Conservation (phyloP, 1,140 invertebrate species). For the Manduca sexta region DNA sequence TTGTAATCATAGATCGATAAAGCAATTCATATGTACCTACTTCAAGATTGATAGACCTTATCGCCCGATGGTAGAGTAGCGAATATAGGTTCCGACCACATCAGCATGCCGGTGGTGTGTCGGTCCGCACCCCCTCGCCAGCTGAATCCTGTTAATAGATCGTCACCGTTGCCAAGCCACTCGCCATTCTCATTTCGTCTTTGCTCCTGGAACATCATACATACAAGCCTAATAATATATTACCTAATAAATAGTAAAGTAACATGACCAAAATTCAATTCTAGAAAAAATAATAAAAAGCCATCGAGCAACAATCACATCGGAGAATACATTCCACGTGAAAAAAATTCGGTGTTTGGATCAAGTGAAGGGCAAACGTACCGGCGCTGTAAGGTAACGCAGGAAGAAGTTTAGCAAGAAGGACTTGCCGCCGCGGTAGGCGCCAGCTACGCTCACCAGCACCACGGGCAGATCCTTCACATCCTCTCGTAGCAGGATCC, state of each 20-base stretch:
- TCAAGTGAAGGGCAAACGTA: too few relatives aligned
- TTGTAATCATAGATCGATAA: not conserved
- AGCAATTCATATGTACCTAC: too few relatives aligned
- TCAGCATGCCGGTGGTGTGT: slow-evolving; percentile 93
- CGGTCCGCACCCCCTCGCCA: slow-evolving; percentile 93
- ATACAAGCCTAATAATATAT: not conserved
- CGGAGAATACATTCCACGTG: too few relatives aligned
- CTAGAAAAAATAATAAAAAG: too few relatives aligned
- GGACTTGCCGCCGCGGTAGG: slow-evolving; percentile 96
- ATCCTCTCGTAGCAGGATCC: slow-evolving; percentile 30
- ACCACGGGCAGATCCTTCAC: slow-evolving; percentile 77
- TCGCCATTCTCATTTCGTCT: slow-evolving; percentile 2
- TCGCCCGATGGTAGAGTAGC: slow-evolving; percentile 81
- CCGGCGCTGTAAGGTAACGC: slow-evolving; percentile 77
- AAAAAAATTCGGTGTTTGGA: too few relatives aligned
- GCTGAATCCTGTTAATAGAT: slow-evolving; percentile 84
- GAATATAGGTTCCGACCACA: slow-evolving; percentile 94
- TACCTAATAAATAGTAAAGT: not conserved
- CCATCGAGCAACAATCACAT: too few relatives aligned
- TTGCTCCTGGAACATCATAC: not conserved
- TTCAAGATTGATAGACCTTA: slow-evolving; percentile 67
- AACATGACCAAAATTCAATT: not conserved
- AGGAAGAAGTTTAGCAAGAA: slow-evolving; percentile 93
- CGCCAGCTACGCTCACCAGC: slow-evolving; percentile 94
- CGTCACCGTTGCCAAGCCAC: slow-evolving; percentile 76